Base-by-base conservation (phyloP, 2,113 vertebrate genomes). In the Nansenia antarctica region DNA sequence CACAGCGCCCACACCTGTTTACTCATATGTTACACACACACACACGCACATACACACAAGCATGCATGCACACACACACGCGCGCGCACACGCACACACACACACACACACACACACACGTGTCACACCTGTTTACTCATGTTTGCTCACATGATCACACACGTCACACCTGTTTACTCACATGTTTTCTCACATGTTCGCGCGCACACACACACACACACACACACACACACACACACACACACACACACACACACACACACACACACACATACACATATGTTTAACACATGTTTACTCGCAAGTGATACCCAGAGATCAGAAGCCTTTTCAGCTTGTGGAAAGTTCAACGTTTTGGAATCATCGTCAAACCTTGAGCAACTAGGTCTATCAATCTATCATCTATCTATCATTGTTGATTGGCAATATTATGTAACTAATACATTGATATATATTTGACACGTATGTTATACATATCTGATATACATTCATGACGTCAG, bases 1-100 rank as follows among this genome's bases (percentile, higher is more conserved):
- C 55, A 58, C 55, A 58, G 29, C 5, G 8, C 27, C 55, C 55
- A 58, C 55, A 58, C 55, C 55, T 58, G 55, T 58, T 58, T 58
- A 9, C 22, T 53, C 49, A 53, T 22, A 58, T 58, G 26, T 18
- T 64, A n/a, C 45, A 22, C 6, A 49, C n/a, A 49, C 20, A 5
- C n/a, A 22, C 45, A 11, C 11, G 45, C 6, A 47, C 45, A 47
- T 20, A 22, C 6, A 49, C n/a, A 49, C 20, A 5, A 49, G 9
- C 45, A 11, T 7, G 45, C 6, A 47, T n/a, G 20, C 8, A 6
- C n/a, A 20, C 27, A 26, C 55, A 58, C 55, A 58, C n/a, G 29
- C 5, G 8, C 27, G 26, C 55, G 30, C 55, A 58, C 55, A n/a
- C 45, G 9, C 6, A 49, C n/a, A 49, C 20, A 5, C n/a, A 22